Conservation (phyloP, 2,797 vertebrate genomes). For the Oophaga sylvatica region DNA sequence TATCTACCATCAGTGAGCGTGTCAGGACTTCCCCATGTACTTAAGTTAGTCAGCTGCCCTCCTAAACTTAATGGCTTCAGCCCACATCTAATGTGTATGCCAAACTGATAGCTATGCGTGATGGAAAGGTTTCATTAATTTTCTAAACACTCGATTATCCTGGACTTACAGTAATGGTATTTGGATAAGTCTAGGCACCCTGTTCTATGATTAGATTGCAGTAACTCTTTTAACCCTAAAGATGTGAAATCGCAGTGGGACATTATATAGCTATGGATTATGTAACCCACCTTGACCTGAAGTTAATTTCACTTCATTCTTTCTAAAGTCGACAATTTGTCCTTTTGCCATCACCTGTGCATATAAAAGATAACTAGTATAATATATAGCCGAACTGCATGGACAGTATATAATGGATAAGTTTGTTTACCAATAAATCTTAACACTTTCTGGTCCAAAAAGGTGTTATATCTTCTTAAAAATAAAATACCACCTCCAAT, state of each 20-base stretch:
- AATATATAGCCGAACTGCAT: neutral
- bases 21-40: neutral
- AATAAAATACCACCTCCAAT: neutral
- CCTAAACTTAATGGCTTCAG: neutral
- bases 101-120: neutral
- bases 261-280: neutral
- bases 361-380: neutral
- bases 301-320: conserved; percentile 16
- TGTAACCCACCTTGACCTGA: conserved; percentile 28
- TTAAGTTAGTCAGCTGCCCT: neutral
- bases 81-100: neutral
- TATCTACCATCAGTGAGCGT: neutral
- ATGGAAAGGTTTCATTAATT: neutral
- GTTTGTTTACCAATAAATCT: neutral
- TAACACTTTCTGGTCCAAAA: neutral
- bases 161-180: neutral
- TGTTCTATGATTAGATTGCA: neutral
- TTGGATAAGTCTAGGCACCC: too few relatives aligned
- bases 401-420: neutral
- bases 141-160: neutral
- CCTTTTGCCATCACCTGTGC: conserved; percentile 55
- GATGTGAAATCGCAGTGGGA: neutral
- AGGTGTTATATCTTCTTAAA: neutral
- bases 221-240: neutral
- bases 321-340: conserved; percentile 24